Evolutionary conservation across 1,140 invertebrate genomes (phyloP).

Genomic region (Spodoptera frugiperda): DNA sequence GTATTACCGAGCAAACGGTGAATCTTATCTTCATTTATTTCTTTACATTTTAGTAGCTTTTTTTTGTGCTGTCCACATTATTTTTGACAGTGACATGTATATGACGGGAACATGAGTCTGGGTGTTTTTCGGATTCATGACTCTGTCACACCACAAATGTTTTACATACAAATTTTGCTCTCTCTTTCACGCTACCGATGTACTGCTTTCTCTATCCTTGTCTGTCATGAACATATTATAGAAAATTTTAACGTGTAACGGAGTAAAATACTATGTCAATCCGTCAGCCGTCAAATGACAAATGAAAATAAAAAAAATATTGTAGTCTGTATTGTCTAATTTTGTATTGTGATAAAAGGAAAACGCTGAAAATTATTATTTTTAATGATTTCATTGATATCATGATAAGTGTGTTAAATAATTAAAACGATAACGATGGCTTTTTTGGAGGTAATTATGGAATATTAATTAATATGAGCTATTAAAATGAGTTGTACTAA

Average conservation of each 20-base stretch:
- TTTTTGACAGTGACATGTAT: conserved; percentile 7
- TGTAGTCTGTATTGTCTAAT: not conserved
- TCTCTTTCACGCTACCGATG: not conserved
- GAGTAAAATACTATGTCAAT: too few species aligned
- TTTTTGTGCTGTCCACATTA: not conserved
- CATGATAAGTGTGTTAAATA: conserved; percentile 18
- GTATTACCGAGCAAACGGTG: too few species aligned
- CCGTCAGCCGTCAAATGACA: conserved; percentile 18
- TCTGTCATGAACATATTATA: too few species aligned
- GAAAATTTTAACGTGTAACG: too few species aligned
- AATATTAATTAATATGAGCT: not conserved
- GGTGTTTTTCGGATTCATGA: not conserved
- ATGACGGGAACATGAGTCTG: not conserved
- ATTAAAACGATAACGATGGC: conserved; percentile 61
- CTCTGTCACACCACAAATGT: conserved; percentile 1
- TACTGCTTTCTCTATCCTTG: too few species aligned
- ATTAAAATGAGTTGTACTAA: not conserved
- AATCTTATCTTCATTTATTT: too few species aligned
- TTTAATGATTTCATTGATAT: conserved; percentile 22
- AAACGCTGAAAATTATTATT: conserved; percentile 40
- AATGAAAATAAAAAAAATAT: conserved; percentile 12
- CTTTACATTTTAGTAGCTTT: not conserved
- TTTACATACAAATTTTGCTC: too few species aligned
- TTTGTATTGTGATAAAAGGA: conserved; percentile 43
- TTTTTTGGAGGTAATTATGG: conserved; percentile 73